Percentiles rank a stretch among this genome's conserved stretches.
Evolutionary conservation across 1,140 invertebrate species (phyloP).

Genomic region (Thalassaphorura encarpata): DNA sequence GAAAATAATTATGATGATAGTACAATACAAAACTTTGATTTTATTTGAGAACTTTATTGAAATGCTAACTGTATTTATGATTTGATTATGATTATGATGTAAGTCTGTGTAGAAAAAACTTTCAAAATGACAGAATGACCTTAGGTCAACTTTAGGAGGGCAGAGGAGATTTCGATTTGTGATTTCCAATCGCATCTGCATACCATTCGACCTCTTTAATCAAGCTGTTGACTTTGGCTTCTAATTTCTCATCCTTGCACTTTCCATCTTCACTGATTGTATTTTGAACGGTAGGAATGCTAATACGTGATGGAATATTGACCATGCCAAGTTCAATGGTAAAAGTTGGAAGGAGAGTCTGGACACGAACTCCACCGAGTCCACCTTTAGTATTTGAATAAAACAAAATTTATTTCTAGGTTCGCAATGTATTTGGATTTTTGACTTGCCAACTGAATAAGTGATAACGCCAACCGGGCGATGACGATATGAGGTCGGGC

Average conservation of each 20-base stretch:
- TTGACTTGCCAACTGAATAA: slow-evolving; percentile 40
- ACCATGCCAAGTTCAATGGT: slow-evolving; percentile 42
- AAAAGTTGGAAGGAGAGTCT: slow-evolving; percentile 39
- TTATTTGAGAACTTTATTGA: too few relatives aligned
- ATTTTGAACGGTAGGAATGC: slow-evolving; percentile 38
- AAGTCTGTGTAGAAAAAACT: too few relatives aligned
- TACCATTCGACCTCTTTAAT: slow-evolving; percentile 40
- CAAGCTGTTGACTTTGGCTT: slow-evolving; percentile 31
- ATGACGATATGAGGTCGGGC: slow-evolving; percentile 35
- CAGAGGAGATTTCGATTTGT: slow-evolving; percentile 19
- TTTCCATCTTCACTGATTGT: slow-evolving; percentile 36
- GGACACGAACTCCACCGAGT: slow-evolving; percentile 41
- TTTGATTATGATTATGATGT: too few relatives aligned
- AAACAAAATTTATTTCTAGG: not conserved
- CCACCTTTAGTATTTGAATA: slow-evolving; percentile 35
- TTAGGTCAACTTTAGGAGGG: not conserved
- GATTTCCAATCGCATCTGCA: slow-evolving; percentile 36
- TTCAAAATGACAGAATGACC: too few relatives aligned
- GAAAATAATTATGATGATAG: too few relatives aligned
- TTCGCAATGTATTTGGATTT: not conserved
- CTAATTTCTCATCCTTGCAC: slow-evolving; percentile 34
- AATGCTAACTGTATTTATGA: too few relatives aligned
- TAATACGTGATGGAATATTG: slow-evolving; percentile 4
- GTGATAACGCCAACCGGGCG: slow-evolving; percentile 41
- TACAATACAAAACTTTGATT: too few relatives aligned